Conservation (phyloP, 2,113 vertebrate genomes). For the Pavo muticus region DNA sequence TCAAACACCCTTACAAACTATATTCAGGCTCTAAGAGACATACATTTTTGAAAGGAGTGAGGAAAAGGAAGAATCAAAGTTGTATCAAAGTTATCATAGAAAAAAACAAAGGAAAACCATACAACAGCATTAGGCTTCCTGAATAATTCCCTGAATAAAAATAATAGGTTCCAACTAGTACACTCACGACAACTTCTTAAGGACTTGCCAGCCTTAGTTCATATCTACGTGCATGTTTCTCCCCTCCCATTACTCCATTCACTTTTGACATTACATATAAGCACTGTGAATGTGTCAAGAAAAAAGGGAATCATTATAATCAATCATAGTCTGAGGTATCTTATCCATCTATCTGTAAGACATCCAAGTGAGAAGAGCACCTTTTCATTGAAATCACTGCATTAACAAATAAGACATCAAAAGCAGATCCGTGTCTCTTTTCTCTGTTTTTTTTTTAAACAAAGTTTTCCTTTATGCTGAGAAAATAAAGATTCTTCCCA, state of each 20-base stretch:
- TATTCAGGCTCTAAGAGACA: background rate
- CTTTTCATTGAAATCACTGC: background rate
- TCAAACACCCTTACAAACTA: background rate
- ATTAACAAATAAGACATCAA: background rate
- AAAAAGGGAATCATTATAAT: background rate
- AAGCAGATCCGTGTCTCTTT: background rate
- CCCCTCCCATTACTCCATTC: background rate
- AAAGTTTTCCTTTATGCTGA: slow-evolving; percentile 71
- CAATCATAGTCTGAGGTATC: background rate
- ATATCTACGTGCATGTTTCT: background rate
- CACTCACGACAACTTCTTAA: background rate
- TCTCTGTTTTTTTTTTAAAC: slow-evolving; percentile 57
- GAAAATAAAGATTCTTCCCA: slow-evolving; percentile 74
- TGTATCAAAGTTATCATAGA: background rate
- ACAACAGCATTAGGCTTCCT: background rate
- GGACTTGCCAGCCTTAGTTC: background rate
- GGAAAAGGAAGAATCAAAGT: background rate
- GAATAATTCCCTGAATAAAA: background rate
- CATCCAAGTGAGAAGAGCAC: background rate
- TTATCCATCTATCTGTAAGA: background rate
- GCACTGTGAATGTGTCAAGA: background rate
- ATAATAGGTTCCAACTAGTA: background rate
- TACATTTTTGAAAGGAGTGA: background rate
- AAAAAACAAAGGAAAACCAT: background rate
- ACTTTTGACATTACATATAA: background rate